These are phyloP conservation scores for Champsocephalus gunnari DNA, from an alignment of 2,797 vertebrate species.

Conservation along the genomic window DNA sequence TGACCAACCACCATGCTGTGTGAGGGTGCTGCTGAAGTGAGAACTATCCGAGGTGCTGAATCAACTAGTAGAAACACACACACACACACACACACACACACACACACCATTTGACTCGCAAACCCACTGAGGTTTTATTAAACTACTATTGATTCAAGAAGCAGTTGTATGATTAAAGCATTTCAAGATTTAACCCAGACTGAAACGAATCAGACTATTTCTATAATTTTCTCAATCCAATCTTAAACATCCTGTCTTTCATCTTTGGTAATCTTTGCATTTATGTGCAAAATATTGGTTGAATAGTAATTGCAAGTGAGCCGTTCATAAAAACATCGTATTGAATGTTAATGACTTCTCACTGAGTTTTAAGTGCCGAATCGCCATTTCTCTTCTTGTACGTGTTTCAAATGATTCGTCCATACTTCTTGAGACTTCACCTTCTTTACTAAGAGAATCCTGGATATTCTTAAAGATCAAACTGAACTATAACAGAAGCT, in stretches of 20 bases:
- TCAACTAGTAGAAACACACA: not conserved
- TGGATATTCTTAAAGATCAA: too few species aligned
- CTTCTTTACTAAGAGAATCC: not conserved
- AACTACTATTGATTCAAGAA: not conserved
- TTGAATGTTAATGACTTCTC: slow-evolving; percentile 17
- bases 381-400: not conserved
- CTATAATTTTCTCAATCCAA: not conserved
- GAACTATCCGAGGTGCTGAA: slow-evolving; percentile 78
- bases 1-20: not conserved
- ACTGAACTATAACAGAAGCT: too few species aligned
- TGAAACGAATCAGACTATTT: slow-evolving; percentile 28
- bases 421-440: not conserved
- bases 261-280: slow-evolving; percentile 12
- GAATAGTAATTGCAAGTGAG: slow-evolving; percentile 23
- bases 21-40: slow-evolving; percentile 1
- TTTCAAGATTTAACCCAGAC: slow-evolving; percentile 13
- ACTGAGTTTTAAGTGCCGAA: not conserved
- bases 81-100: too few species aligned
- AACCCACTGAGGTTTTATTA: not conserved
- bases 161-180: not conserved
- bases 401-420: not conserved
- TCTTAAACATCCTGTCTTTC: slow-evolving; percentile 10
- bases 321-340: slow-evolving; percentile 23
- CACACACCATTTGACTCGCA: too few species aligned
- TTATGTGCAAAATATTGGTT: slow-evolving; percentile 13